Evolutionary conservation across 2,113 vertebrate species (phyloP).

Genomic region (Bubo bubo): DNA sequence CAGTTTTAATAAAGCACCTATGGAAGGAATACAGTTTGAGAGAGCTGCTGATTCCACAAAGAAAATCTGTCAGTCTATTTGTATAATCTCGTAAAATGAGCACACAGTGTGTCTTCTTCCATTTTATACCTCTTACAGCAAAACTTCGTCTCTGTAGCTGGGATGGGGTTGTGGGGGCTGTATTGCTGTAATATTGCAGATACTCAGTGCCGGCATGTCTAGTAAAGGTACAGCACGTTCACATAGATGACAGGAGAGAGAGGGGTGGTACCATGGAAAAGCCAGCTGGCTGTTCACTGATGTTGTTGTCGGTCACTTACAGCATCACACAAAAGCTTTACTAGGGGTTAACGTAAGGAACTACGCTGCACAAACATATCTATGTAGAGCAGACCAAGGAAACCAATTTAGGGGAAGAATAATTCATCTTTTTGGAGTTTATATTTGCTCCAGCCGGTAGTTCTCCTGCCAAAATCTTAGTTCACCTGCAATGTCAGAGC

Average conservation of each 20-base stretch:
- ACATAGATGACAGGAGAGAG: not conserved
- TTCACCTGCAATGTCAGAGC: not conserved
- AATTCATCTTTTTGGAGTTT: not conserved
- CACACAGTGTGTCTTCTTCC: not conserved
- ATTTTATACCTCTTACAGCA: not conserved
- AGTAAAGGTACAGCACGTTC: not conserved
- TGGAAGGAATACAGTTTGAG: not conserved
- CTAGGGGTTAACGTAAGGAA: not conserved
- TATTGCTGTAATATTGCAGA: not conserved
- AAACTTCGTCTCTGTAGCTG: not conserved
- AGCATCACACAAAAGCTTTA: not conserved
- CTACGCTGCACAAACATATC: fast-evolving
- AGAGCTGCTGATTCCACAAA: not conserved
- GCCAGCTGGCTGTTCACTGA: not conserved
- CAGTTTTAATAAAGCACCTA: not conserved
- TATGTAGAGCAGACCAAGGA: not conserved
- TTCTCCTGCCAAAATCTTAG: not conserved
- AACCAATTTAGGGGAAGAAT: not conserved
- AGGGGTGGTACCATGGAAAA: not conserved
- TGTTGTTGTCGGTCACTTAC: not conserved
- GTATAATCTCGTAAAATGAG: not conserved
- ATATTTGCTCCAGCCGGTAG: not conserved
- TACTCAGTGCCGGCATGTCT: fast-evolving
- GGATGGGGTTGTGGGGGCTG: not conserved
- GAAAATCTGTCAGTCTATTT: not conserved